Base-by-base conservation (phyloP, 2,797 vertebrate species). In the Tolypeutes matacus region DNA sequence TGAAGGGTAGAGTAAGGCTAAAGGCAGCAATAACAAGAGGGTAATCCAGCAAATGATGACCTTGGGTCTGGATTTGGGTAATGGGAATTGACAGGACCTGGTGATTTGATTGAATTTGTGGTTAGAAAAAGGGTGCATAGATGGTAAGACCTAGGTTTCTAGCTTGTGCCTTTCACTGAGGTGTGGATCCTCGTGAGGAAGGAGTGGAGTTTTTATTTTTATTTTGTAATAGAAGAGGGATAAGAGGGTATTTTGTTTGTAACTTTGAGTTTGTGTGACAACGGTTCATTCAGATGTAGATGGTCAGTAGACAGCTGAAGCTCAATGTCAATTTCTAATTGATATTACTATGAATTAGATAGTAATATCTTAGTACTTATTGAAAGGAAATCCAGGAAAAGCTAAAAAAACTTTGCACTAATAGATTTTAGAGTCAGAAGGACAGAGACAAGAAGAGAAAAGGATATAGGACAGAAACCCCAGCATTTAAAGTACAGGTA, bases 31-130 rank as follows among this genome's bases (percentile, higher is more conserved):
- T 84, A 60, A 58, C 21, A 69, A 75, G 1, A 89, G 10, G 9
- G 53, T 80, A 67, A 53, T 80, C 31, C 29, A 29, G 72, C 31
- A 86, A 34, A 58, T 75, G 29, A 46, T 77, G 21, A 31, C 80
- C 78, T 42, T 29, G 39, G 23, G 14, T 96, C 72, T 96, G 46
- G 82, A 86, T 36, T 91, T 93, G 75, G 46, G 11, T 75, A 49
- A 75, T 88, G 67, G 23, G 31, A 78, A 21, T 78, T 69, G 67
- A 84, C 10, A 60, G 62, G 78, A 89, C 25, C 85, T 76, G 31
- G 69, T 93, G 51, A 91, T 94, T 96, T 89, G 72, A 75, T 67
- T 93, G 29, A 56, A 53, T 93, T 94, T 93, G 21, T 29, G 31
- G 65, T 85, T 90, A 80, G 25, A n/a, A n/a, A 92, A n/a, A 86